Evolutionary conservation across 2,888 invertebrate genomes (phyloP).

Genomic region (Spodoptera picta): DNA sequence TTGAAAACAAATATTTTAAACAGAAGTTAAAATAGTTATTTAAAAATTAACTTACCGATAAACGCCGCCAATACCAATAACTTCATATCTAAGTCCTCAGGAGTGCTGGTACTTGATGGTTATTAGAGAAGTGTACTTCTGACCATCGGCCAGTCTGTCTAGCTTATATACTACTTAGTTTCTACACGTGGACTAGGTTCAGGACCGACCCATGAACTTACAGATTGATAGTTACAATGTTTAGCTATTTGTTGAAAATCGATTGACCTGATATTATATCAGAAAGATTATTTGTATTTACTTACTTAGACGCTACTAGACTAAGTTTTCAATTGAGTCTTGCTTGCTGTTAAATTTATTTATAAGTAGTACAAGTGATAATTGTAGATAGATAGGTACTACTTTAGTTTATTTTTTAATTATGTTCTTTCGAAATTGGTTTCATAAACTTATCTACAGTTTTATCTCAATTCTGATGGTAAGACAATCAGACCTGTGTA

Average conservation of each 20-base stretch:
- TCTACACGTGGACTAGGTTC: slow-evolving; percentile 66
- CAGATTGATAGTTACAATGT: slow-evolving; percentile 59
- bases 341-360: neutral
- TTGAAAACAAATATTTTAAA: neutral
- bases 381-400: no score
- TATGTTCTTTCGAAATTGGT: no score
- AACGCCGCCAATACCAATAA: slow-evolving; percentile 79
- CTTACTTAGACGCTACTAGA: slow-evolving; percentile 9
- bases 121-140: slow-evolving; percentile 78
- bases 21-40: neutral
- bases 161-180: slow-evolving; percentile 77
- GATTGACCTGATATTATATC: slow-evolving; percentile 11
- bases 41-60: slow-evolving; percentile 73
- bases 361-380: no score
- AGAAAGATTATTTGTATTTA: slow-evolving; percentile 15
- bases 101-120: slow-evolving; percentile 52
- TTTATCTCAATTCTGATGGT: no score
- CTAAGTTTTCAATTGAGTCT: slow-evolving; percentile 11
- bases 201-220: slow-evolving; percentile 46
- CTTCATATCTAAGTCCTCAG: slow-evolving; percentile 71
- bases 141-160: slow-evolving; percentile 13
- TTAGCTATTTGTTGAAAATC: slow-evolving; percentile 38
- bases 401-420: no score
- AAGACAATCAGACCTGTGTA: no score
- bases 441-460: no score